These are phyloP conservation scores for Xyliphius kryptos DNA, from an alignment of 2,113 vertebrate genomes.

Conservation along the genomic window DNA sequence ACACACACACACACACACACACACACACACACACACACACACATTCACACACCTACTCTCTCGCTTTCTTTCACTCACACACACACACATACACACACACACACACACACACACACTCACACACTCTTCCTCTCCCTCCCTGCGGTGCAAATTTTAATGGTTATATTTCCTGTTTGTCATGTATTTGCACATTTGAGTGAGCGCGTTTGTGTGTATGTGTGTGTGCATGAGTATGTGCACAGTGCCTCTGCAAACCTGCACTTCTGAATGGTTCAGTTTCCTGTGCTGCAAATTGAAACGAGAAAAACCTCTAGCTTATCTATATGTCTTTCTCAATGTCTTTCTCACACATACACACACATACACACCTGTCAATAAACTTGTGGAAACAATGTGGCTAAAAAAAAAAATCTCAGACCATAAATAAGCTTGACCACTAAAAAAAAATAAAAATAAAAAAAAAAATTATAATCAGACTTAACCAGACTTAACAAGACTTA, in stretches of 20 bases:
- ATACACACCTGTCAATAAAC: not conserved
- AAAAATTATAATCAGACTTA: no score
- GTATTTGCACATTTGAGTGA: slow-evolving; percentile 15
- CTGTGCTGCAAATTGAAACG: slow-evolving; percentile 30
- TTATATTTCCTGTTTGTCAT: slow-evolving; percentile 52
- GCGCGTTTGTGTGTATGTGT: slow-evolving; percentile 10
- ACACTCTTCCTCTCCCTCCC: slow-evolving; percentile 34
- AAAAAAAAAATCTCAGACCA: no score
- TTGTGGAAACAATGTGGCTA: no score
- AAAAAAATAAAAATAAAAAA: no score
- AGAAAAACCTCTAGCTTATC: slow-evolving; percentile 4
- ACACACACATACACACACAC: slow-evolving; percentile 39
- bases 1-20: slow-evolving; percentile 42
- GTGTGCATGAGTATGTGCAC: not conserved
- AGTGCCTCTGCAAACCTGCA: slow-evolving; percentile 19
- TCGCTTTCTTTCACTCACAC: slow-evolving; percentile 17
- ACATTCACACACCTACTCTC: slow-evolving; percentile 36
- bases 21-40: slow-evolving; percentile 37
- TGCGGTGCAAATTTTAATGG: no score
- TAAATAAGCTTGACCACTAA: no score
- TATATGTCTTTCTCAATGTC: not conserved
- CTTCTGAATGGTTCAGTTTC: slow-evolving; percentile 22
- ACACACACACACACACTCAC: slow-evolving; percentile 37
- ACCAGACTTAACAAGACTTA: no score
- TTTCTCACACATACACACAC: slow-evolving; percentile 3